Base-by-base conservation (phyloP, 2,113 vertebrate species). In the Dunckerocampus dactyliophorus region DNA sequence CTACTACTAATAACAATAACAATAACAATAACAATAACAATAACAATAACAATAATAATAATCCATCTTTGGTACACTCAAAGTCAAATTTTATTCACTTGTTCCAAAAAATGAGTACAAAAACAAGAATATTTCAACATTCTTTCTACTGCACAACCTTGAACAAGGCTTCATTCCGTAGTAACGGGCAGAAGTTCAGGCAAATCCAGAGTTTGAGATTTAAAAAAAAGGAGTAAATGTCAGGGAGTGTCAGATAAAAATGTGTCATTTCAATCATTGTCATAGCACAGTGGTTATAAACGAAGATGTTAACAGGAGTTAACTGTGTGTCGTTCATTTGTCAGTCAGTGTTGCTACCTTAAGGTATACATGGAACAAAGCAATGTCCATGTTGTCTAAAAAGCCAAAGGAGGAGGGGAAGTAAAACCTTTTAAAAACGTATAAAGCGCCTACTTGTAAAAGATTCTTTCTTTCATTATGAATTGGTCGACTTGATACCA, bases 41-140 rank as follows among this genome's bases (percentile, higher is more conserved):
- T n/a, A n/a, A n/a, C n/a, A n/a, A n/a, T n/a, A n/a, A n/a, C n/a
- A n/a, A n/a, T n/a, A n/a, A n/a, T n/a, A n/a, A n/a, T 13, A 14
- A 43, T 43, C 13, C 39, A 43, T 12, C 66, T 77, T 72, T 74
- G 65, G 67, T 51, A 75, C 67, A 60, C 47, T 72, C 59, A 75
- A 76, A 76, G 77, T 65, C 65, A 28, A 8, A 12, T 78, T 85
- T 77, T 62, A 75, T 81, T 69, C 65, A 73, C 53, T 67, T 59
- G 42, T 63, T 71, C 56, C 47, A 53, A 62, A 66, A 66, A 63
- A 14, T 43, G 13, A 68, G 75, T 77, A 82, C 58, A 83, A 86
- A 83, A 79, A 42, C 22, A 24, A 57, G 31, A 34, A 8, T 7
- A 34, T 34, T 34, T 34, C 42, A 57, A 59, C 65, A 60, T 80